These are phyloP conservation scores for Pammene aurita DNA, from an alignment of 2,888 invertebrate genomes.

Conservation along the genomic window DNA sequence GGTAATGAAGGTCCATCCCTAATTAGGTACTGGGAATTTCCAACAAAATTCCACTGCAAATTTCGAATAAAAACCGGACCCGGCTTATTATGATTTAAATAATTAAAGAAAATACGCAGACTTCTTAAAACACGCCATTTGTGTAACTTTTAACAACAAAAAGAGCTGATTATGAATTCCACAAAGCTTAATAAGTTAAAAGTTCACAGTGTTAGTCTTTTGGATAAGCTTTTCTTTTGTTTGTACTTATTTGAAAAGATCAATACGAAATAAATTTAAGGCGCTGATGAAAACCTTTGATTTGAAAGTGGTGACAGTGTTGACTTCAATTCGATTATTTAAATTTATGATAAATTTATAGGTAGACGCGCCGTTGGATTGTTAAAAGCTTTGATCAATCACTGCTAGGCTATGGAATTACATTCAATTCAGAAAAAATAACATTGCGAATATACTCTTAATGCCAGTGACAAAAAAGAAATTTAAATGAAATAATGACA, in stretches of 20 bases:
- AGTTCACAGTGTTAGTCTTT: constrained; percentile 39
- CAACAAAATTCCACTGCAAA: neutral
- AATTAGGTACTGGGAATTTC: neutral
- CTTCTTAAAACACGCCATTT: constrained; percentile 20
- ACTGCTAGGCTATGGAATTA: neutral
- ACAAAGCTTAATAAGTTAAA: constrained; percentile 34
- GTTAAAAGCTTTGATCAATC: constrained; percentile 20
- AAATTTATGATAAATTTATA: constrained; percentile 21
- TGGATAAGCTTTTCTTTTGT: constrained; percentile 32
- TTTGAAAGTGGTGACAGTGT: constrained; percentile 23
- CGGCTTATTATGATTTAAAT: constrained; percentile 27
- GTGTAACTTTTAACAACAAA: constrained; percentile 37
- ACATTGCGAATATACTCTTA: no score
- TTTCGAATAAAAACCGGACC: constrained; percentile 3
- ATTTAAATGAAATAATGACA: no score
- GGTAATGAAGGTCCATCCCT: neutral
- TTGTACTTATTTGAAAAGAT: constrained; percentile 35
- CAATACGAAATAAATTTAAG: constrained; percentile 35
- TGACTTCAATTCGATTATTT: constrained; percentile 19
- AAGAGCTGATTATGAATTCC: constrained; percentile 39
- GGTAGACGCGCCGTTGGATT: neutral
- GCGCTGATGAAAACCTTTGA: constrained; percentile 29
- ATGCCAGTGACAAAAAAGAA: no score
- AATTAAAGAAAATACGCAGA: constrained; percentile 28
- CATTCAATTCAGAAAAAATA: no score